Evolutionary conservation across 2,113 vertebrate species (phyloP), one percentile per base, ranked within the genome.

Genomic region (Ceyx cyanopectus): DNA sequence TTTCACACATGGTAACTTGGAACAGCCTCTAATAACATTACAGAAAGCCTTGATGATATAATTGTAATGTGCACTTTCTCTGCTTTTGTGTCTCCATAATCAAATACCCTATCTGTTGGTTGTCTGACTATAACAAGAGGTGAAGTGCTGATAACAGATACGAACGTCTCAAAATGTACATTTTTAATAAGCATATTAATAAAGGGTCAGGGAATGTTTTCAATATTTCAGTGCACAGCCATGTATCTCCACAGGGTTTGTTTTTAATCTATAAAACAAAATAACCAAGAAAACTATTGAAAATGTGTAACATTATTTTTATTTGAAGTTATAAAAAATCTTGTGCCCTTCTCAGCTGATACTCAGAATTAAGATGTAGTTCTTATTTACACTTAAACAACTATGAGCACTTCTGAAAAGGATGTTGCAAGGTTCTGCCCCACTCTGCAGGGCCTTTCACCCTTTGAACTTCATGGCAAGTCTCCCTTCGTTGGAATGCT

Each of bases 1-100:
- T 97, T 97, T 97, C 82, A 85, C 97, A 96, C 93, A 92, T 84
- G 81, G 93, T 82, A 83, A 95, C 95, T 96, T 98, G 95, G 95
- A 94, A 74, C 89, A 80, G 88, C 88, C 91, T 93, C 76, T 80
- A 90, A 91, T 95, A 97, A 95, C 94, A 97, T 96, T 96, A 86
- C 93, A 94, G 45, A 97, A 95, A 94, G 66, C 68, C 84, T 93
- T 97, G 96, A 97, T 94, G 97, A 89, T 90, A 88, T 92, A 94
- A 87, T 79, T 93, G 74, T 53, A 94, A 90, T 69, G 74, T 81
- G 78, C 74, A 57, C 70, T 93, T 93, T 92, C 56, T 72, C 69
- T 93, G 75, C 78, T 78, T 80, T 93, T 93, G 85, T 87, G 40
- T 57, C 63, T 92, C 45, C 54, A 24, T 81, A 45, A 94, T 91